Base-by-base conservation (phyloP, 2,113 vertebrate species). In the Corythaeola cristata region DNA sequence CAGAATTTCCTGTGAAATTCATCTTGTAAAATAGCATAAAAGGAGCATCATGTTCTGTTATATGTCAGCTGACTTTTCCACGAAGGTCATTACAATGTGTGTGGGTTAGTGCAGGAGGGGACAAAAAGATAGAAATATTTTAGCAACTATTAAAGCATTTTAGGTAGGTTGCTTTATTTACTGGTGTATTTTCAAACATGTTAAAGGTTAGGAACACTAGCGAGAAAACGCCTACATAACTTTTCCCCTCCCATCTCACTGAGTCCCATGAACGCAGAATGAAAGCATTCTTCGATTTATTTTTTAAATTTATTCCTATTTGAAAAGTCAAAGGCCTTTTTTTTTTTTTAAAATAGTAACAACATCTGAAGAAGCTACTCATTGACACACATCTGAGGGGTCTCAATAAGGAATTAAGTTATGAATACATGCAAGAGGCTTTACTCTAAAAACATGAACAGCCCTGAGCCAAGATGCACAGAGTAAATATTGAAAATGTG, bases 151-250 rank as follows among this genome's bases (percentile, higher is more conserved):
- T 87, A 9, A 24, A 50, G 33, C 21, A 23, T 50, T 77, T 76
- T 39, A 66, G 53, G 78, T 64, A 35, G 71, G 67, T 78, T 74
- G 35, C 9, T 80, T 52, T 93, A 6, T 76, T 85, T 93, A 35
- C 66, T 82, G 62, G 50, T 85, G n/a, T 18, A 22, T 90, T 88
- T 88, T 68, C 19, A n/a, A 45, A 24, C 8, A 4, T 3, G 12
- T 26, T 53, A 69, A 90, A 83, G 21, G 33, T 53, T 68, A 66
- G 37, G 85, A 93, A 45, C 14, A 3, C 17, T 7, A 35, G 17
- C 14, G 49, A 94, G 35, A 79, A 90, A 90, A 76, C 0, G 0
- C 30, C 49, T 10, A 20, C 18, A 0, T 2, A 41, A 49, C 10
- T 80, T 88, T 72, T 23, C 59, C 35, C 8, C 32, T 62, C 8